These are phyloP conservation scores for Herpetotheres cachinnans DNA, from an alignment of 2,113 vertebrate species.

Conservation along the genomic window DNA sequence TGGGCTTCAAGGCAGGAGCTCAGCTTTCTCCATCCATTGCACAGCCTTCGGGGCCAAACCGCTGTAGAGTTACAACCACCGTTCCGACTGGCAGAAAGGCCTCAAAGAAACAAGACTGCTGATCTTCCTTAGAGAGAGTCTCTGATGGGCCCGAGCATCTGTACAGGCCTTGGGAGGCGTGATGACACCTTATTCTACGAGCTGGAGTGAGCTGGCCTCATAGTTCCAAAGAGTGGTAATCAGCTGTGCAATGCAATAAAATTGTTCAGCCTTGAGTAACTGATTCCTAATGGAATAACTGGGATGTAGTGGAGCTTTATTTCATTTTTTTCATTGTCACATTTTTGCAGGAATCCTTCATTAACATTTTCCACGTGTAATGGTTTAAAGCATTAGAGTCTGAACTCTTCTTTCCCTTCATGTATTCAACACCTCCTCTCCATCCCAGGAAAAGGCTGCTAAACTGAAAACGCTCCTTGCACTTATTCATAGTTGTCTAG, in stretches of 20 bases:
- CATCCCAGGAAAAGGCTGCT: not conserved
- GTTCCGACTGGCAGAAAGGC: not conserved
- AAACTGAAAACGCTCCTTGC: conserved; percentile 10
- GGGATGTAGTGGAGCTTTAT: not conserved
- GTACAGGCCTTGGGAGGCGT: not conserved
- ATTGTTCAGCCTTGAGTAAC: not conserved
- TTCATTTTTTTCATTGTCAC: not conserved
- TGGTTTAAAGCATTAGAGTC: not conserved
- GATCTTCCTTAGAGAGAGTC: not conserved
- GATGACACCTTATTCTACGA: not conserved
- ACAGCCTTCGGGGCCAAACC: not conserved
- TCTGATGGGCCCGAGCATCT: not conserved
- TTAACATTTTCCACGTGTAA: not conserved
- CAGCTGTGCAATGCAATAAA: not conserved
- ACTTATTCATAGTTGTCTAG: not conserved
- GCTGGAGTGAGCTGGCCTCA: not conserved
- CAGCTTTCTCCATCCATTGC: not conserved
- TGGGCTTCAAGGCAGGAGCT: not conserved
- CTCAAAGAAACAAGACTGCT: not conserved
- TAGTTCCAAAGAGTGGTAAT: not conserved
- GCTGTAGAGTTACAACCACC: not conserved
- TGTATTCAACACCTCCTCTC: conserved; percentile 20
- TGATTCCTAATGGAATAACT: not conserved
- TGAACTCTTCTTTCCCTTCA: not conserved
- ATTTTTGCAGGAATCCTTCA: not conserved